Evolutionary conservation across 2,888 invertebrate genomes (phyloP).

Genomic region (Eupsilia transversa): DNA sequence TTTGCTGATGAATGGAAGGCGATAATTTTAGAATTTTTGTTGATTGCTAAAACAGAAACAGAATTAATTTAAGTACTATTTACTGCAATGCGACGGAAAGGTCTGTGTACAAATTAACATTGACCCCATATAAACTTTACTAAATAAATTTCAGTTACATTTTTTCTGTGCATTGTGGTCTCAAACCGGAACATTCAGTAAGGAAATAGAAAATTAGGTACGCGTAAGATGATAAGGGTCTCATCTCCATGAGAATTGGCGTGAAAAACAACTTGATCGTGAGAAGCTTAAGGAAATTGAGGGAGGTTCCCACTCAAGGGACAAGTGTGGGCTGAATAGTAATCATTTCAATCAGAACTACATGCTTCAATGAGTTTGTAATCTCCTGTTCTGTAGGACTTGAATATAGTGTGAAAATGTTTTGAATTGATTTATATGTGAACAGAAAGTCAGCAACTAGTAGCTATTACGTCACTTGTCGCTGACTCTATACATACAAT

Average conservation of each 20-base stretch:
- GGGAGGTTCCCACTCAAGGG: background rate
- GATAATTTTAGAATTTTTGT: background rate
- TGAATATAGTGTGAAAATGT: background rate
- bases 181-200: background rate
- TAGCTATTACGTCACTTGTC: background rate
- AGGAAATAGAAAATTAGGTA: background rate
- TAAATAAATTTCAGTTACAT: background rate
- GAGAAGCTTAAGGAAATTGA: constrained; percentile 5
- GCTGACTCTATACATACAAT: background rate
- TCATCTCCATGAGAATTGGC: constrained; percentile 26
- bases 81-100: background rate
- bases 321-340: constrained; percentile 38
- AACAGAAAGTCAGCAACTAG: background rate
- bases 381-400: background rate
- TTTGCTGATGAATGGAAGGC: background rate
- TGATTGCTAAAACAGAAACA: background rate
- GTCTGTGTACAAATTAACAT: background rate
- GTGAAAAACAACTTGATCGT: constrained; percentile 24
- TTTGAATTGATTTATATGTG: background rate
- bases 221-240: background rate
- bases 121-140: background rate
- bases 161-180: background rate
- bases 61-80: background rate
- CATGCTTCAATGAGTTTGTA: background rate
- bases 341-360: constrained; percentile 18